Conservation (phyloP, 2,113 vertebrate species). For the Gopherus flavomarginatus region DNA sequence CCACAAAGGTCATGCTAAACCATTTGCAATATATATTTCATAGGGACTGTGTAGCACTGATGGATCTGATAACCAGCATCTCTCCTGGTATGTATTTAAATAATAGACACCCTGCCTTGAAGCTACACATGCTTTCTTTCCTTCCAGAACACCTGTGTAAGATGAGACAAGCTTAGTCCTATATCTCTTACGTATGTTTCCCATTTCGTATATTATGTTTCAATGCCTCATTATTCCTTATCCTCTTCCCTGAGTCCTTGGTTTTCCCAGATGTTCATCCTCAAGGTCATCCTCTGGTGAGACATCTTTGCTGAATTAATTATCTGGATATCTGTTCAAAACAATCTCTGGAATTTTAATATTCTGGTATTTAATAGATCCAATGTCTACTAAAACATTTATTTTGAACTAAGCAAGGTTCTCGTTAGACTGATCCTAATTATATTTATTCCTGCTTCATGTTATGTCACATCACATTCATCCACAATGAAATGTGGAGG, state of each 20-base stretch:
- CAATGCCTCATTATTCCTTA: constrained; percentile 27
- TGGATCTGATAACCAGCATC: neutral
- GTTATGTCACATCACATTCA: neutral
- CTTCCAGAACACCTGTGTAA: neutral
- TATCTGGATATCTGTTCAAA: constrained; percentile 36
- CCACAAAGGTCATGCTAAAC: neutral
- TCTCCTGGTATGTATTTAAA: neutral
- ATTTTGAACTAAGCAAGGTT: neutral
- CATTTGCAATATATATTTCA: neutral
- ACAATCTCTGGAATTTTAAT: constrained; percentile 11
- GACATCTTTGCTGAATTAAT: constrained; percentile 37
- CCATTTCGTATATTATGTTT: constrained; percentile 35
- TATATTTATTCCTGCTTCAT: neutral
- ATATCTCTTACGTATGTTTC: constrained; percentile 7
- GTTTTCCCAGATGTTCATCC: neutral
- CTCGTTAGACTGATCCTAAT: neutral
- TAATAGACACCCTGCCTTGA: neutral
- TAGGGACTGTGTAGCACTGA: neutral
- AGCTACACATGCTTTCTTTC: neutral
- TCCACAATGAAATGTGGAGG: neutral
- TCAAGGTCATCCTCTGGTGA: constrained; percentile 29
- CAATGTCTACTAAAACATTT: neutral
- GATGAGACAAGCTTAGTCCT: neutral
- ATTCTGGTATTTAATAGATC: neutral
- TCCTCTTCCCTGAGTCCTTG: neutral